Evolutionary conservation across 1,140 invertebrate species (phyloP), one percentile per base, ranked within the genome.

Genomic region (Anastrepha obliqua): DNA sequence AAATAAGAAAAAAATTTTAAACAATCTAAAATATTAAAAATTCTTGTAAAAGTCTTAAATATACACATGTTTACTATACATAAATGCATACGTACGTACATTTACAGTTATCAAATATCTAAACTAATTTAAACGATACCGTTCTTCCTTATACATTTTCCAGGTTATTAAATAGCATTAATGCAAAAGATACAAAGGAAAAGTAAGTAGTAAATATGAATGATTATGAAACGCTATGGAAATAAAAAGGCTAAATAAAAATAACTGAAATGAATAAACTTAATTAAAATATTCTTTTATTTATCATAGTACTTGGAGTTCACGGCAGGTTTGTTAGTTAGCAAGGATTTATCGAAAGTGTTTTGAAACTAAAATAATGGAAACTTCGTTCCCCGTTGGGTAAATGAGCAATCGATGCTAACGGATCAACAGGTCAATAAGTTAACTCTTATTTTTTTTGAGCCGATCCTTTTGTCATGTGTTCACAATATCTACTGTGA

Each of bases 171-270:
- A n/a, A 13, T 20, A 81, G n/a, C 74, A 55, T 55, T 81, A 81
- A 81, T 47, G 13, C 39, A 15, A 29, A 62, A 81, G 44, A 47
- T 42, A 67, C 39, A 67, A 81, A 58, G 44, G 17, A 78, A 78
- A 78, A 51, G 42, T 51, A n/a, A 74, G 17, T 62, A 86, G 44
- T 60, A 86, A 86, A 86, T 62, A 15, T 39, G 51, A 86, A 64
- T 29, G 20, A 64, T 62, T 62, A 42, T 29, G 20, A 64, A 15
- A 13, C 59, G 42, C 58, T 62, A 44, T 62, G 39, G 62, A 86
- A 60, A 86, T 86, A 13, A 86, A 86, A 86, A 64, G 15, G 62
- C 85, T 86, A 60, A 86, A 60, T 86, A 86, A 86, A 85, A n/a
- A 44, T 9, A 44, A 59, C 17, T 39, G 62, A 62, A 86, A 39